phyloP scores from a whole-genome alignment of 2,113 vertebrate genomes.

The Elanoides forficatus region DNA sequence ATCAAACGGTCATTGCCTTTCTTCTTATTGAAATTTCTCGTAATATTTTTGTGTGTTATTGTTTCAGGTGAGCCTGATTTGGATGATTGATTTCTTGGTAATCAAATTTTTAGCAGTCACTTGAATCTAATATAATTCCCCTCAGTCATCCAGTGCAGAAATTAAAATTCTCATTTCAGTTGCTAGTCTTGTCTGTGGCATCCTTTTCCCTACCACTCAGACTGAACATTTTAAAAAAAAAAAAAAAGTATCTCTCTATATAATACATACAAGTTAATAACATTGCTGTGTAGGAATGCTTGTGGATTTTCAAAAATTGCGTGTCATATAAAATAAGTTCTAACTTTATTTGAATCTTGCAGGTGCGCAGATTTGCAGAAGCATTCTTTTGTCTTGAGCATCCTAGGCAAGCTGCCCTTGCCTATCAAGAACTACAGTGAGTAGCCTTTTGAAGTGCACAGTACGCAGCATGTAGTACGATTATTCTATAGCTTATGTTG shows the following conservation, averaged over 20 bases:
- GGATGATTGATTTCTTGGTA: neutral
- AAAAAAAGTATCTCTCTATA: neutral
- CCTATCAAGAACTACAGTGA: constrained; percentile 96
- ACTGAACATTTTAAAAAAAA: neutral
- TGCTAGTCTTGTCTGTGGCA: neutral
- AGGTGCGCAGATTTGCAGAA: constrained; percentile 98
- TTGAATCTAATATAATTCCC: neutral
- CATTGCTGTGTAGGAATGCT: neutral
- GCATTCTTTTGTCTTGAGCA: constrained; percentile 98
- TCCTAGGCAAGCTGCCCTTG: constrained; percentile 92
- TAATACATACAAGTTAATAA: neutral
- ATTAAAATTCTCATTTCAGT: neutral
- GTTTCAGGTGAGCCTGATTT: neutral
- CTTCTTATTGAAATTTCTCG: neutral
- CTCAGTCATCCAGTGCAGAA: neutral
- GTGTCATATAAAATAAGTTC: neutral
- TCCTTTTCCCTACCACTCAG: neutral
- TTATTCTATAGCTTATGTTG: neutral
- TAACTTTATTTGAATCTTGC: constrained; percentile 42
- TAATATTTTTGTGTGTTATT: neutral
- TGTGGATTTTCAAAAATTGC: neutral
- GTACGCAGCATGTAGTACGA: neutral
- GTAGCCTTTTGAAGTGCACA: constrained; percentile 55
- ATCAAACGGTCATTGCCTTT: neutral
- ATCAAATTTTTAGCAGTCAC: neutral